phyloP scores from a whole-genome alignment of 2,113 vertebrate genomes.

The Rhea americana region DNA sequence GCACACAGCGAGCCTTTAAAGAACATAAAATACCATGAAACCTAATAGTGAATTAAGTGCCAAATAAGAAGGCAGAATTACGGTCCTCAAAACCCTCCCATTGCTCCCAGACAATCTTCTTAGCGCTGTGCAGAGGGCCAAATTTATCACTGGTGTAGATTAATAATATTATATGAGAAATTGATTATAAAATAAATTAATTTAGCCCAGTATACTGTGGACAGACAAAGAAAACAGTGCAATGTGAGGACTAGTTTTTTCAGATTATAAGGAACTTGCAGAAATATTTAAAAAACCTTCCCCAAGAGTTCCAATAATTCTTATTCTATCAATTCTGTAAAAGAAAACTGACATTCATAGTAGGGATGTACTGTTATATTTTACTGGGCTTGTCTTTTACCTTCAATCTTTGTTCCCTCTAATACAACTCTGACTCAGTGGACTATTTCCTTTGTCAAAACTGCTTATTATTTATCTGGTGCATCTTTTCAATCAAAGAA shows the following conservation, averaged over 20 bases:
- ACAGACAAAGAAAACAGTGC: not conserved
- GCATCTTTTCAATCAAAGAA: not conserved
- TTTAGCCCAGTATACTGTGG: not conserved
- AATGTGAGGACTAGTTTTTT: not conserved
- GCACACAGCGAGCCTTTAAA: conserved; percentile 43
- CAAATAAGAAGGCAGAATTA: conserved; percentile 40
- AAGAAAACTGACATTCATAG: conserved; percentile 1
- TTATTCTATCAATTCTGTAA: not conserved
- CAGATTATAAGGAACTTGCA: not conserved
- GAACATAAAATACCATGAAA: conserved; percentile 25
- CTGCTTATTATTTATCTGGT: not conserved
- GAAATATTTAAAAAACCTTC: conserved; percentile 2
- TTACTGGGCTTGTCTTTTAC: conserved; percentile 11
- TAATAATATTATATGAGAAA: not conserved
- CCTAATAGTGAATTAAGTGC: conserved; percentile 27
- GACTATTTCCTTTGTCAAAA: conserved; percentile 4
- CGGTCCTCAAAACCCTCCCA: not conserved
- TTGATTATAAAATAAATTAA: not conserved
- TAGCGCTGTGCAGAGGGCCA: not conserved
- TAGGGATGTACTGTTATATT: conserved; percentile 15
- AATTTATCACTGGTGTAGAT: not conserved
- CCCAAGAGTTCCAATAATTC: not conserved
- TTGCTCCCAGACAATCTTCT: not conserved
- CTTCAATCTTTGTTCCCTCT: conserved; percentile 4
- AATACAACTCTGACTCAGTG: conserved; percentile 7